Base-by-base conservation (phyloP, 2,888 invertebrate species). In the Prenolepis imparis region DNA sequence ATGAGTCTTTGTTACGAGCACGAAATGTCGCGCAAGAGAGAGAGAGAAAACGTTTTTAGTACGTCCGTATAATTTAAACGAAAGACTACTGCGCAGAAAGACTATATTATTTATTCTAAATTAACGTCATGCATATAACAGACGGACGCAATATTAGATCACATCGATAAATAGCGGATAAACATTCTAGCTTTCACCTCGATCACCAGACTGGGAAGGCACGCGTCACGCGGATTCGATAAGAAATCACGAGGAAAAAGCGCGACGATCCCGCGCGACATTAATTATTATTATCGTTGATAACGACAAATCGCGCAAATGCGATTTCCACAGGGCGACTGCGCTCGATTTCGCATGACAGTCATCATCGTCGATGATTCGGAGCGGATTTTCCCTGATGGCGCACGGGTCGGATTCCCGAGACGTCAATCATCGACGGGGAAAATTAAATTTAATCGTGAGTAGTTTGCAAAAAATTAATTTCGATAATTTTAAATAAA, bases 1-100 rank as follows among this genome's bases (percentile, higher is more conserved):
- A 86, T 66, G 72, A 78, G 84, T 39, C 86, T 88, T 88, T 86
- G 90, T 85, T 68, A 80, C 66, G 24, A 24, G 28, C 21, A 82
- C 63, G 83, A 80, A 70, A 82, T 77, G 78, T 87, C 24, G 55
- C 41, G 52, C 15, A 18, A 63, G 24, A 48, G 24, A 0, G 12
- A 68, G 39, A 3, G 21, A 32, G 36, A 55, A 52, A 32, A 44
- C 9, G 39, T 55, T n/a, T n/a, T n/a, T 12, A 80, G 32, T 36
- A 67, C 67, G 61, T 67, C n/a, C 21, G 18, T 52, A 52, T 82
- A 78, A 48, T 67, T 52, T 21, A 12, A 24, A 12, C 15, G 39
- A 63, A 68, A 72, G 61, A 72, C 24, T 36, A 72, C 59, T 36
- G 59, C 59, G 59, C 36, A 36, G 59, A 72, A 57, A 68, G 18